Conservation (phyloP, 2,113 vertebrate species). For the Recurvirostra avosetta region DNA sequence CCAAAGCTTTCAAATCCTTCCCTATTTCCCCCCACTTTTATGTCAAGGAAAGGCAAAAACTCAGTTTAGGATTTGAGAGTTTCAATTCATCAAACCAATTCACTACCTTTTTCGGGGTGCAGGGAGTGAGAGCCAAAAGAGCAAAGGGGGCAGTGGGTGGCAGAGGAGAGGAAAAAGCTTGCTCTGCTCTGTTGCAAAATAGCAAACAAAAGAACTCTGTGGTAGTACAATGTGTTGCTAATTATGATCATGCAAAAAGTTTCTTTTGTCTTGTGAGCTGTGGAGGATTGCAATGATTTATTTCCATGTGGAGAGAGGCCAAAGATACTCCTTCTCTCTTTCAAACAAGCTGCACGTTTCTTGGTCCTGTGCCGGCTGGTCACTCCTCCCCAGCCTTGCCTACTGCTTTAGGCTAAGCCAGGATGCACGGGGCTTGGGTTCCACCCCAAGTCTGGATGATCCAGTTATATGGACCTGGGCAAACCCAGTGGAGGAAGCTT, state of each 20-base stretch:
- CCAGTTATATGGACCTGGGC: background rate
- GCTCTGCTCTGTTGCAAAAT: constrained; percentile 18
- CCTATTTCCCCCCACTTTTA: background rate
- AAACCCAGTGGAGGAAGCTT: background rate
- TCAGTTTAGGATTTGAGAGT: background rate
- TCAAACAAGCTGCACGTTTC: constrained; percentile 41
- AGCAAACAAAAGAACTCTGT: constrained; percentile 51
- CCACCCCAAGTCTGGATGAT: background rate
- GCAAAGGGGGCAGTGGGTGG: constrained; percentile 5
- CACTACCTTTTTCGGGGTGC: background rate
- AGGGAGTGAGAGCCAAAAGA: background rate
- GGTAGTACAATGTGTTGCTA: constrained; percentile 62
- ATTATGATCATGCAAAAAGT: constrained; percentile 45
- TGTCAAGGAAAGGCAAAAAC: background rate
- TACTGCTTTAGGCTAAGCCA: background rate
- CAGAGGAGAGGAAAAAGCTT: constrained; percentile 4
- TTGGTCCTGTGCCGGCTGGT: background rate
- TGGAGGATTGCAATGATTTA: constrained; percentile 52
- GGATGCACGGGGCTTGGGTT: background rate
- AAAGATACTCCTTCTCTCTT: constrained; percentile 38
- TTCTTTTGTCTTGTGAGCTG: constrained; percentile 55
- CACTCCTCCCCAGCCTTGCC: background rate
- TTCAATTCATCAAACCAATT: background rate
- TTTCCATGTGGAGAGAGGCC: constrained; percentile 26
- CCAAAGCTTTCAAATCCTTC: background rate